Conservation (phyloP, 1,140 invertebrate species). For the Saccostrea cuccullata region DNA sequence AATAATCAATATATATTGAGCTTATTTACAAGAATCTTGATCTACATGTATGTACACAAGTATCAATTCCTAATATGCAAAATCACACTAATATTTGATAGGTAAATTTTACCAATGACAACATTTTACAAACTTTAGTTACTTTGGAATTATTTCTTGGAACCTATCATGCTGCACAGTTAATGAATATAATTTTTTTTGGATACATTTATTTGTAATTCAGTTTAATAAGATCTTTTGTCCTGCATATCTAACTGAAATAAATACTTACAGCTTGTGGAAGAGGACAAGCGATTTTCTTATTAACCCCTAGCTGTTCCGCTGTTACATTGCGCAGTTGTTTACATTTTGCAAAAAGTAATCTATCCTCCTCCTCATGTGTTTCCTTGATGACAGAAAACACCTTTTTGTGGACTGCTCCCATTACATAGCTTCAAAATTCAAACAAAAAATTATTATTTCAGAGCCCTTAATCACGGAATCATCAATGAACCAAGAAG, state of each 20-base stretch:
- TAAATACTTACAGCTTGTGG: constrained; percentile 63
- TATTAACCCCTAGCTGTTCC: constrained; percentile 63
- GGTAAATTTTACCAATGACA: too few species aligned
- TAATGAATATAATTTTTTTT: too few species aligned
- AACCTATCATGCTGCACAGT: too few species aligned
- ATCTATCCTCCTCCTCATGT: constrained; percentile 59
- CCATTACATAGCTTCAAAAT: constrained; percentile 66
- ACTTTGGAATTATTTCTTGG: too few species aligned
- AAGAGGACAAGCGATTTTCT: constrained; percentile 67
- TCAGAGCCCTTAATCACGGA: background rate
- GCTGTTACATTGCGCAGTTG: constrained; percentile 60
- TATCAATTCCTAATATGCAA: too few species aligned
- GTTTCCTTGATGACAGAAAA: constrained; percentile 67
- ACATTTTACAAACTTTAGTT: too few species aligned
- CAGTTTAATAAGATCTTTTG: too few species aligned
- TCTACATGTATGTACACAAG: too few species aligned
- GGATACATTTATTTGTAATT: too few species aligned
- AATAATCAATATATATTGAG: too few species aligned
- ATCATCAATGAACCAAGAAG: background rate
- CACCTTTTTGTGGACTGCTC: constrained; percentile 66
- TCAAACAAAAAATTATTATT: constrained; percentile 31
- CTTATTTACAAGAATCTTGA: too few species aligned
- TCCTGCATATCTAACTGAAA: background rate
- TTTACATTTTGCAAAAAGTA: constrained; percentile 63
- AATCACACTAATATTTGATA: too few species aligned